A percentile compares a stretch with the other conserved stretches of the same genome.
Conservation (phyloP, 1,140 invertebrate genomes). For the Macrotrachela quadricornifera region DNA sequence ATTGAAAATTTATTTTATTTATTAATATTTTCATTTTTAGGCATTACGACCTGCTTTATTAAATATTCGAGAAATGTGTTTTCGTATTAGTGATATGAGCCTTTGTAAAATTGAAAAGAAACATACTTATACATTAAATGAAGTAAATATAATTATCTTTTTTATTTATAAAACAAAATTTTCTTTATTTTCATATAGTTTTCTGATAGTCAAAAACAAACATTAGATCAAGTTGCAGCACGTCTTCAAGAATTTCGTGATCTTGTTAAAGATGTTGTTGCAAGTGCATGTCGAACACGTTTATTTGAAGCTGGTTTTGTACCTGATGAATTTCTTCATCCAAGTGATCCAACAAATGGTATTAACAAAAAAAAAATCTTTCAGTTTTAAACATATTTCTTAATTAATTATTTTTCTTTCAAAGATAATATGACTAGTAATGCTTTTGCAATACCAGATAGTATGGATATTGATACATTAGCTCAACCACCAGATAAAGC, state of each 20-base stretch:
- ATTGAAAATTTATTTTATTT: neutral
- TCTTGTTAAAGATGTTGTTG: slow-evolving; percentile 40
- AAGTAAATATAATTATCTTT: neutral
- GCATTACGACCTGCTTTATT: slow-evolving; percentile 45
- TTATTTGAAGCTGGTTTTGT: slow-evolving; percentile 48
- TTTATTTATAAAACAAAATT: no score
- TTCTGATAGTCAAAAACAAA: neutral
- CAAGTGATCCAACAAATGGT: no score
- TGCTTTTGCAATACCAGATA: no score
- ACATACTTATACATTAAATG: slow-evolving; percentile 36
- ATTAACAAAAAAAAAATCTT: no score
- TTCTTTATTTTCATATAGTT: neutral
- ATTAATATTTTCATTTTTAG: slow-evolving; percentile 11
- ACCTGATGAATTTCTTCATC: slow-evolving; percentile 28
- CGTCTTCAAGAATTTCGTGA: slow-evolving; percentile 38
- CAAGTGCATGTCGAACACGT: slow-evolving; percentile 45
- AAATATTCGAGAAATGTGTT: slow-evolving; percentile 45
- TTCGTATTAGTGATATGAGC: slow-evolving; percentile 31
- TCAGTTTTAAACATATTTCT: no score
- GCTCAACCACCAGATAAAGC: slow-evolving; percentile 36
- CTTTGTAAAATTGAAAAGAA: slow-evolving; percentile 30
- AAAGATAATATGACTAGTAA: no score
- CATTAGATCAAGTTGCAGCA: slow-evolving; percentile 31
- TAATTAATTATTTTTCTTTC: no score
- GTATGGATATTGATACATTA: slow-evolving; percentile 33